phyloP scores from a whole-genome alignment of 2,797 vertebrate genomes.

The Danio choprae region DNA sequence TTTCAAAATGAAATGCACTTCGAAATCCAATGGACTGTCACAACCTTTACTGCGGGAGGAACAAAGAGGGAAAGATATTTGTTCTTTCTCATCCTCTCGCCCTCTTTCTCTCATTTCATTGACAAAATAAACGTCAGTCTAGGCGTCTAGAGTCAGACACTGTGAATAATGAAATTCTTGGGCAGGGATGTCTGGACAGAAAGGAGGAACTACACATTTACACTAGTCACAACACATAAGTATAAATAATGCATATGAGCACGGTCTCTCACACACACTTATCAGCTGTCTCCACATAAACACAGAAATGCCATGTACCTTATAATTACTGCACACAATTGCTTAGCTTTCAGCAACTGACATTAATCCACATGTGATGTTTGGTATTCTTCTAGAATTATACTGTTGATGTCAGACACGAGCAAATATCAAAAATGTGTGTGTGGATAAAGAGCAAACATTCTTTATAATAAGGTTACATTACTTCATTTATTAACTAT shows the following conservation, averaged over 20 bases:
- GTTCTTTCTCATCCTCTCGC: conserved; percentile 9
- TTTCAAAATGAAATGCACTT: conserved; percentile 32
- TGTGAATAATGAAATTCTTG: conserved; percentile 58
- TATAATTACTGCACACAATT: conserved; percentile 16
- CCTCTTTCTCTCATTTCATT: background rate
- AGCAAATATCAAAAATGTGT: background rate
- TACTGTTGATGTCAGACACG: background rate
- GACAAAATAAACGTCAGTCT: conserved; percentile 58
- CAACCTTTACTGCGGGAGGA: conserved; percentile 5
- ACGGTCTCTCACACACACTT: background rate
- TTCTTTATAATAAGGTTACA: too few relatives aligned
- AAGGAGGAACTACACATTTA: background rate
- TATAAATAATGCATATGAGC: conserved; percentile 23
- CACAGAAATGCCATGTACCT: background rate
- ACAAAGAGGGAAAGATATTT: conserved; percentile 42
- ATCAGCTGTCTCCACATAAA: conserved; percentile 17
- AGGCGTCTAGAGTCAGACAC: conserved; percentile 46
- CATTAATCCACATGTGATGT: conserved; percentile 15
- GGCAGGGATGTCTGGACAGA: conserved; percentile 21
- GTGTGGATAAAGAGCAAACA: background rate
- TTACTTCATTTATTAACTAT: too few relatives aligned
- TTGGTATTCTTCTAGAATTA: background rate
- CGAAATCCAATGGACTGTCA: conserved; percentile 5
- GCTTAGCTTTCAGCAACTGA: conserved; percentile 9
- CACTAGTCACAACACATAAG: conserved; percentile 17